Evolutionary conservation across 2,888 invertebrate genomes (phyloP), one percentile per base, ranked within the genome.

Genomic region (Drosophila nigricruria): DNA sequence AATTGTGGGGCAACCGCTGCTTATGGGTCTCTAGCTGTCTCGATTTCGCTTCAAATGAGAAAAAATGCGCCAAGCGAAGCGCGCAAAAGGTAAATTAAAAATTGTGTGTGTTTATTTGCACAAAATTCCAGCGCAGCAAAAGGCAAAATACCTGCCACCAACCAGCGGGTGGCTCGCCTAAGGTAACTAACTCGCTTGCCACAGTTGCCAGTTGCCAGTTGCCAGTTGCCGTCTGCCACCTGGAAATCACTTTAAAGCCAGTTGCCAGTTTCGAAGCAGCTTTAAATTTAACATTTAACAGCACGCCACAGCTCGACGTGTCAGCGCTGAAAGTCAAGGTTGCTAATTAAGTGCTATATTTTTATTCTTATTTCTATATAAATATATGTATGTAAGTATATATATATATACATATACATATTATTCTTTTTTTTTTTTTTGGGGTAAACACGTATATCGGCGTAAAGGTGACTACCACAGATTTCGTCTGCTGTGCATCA

Each of bases 21-120:
- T 86, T 79, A 73, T 81, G 84, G 73, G 71, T 87, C 84, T 81
- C 89, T 77, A 73, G 89, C 85, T 87, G 85, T 82, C 85, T 85
- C 88, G 85, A 85, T 77, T 80, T 87, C 88, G 75, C 70, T 76
- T 80, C 80, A 80, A 87, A 89, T 84, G 75, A 69, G 72, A 73
- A 87, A 83, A 82, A 83, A 77, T 75, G 73, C 62, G 72, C 76
- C 38, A 65, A 63, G 74, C 72, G 50, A 77, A 71, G 57, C 74
- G 68, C 49, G 68, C 70, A 83, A 85, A 88, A 88, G 79, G 86
- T 82, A 85, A 89, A 87, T 89, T 87, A 89, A 87, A 87, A 87
- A 89, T 82, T 89, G 79, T 81, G 78, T 83, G 62, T 73, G 88
- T 87, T 88, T 88, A 89, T 88, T 88, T 89, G 77, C 69, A 66